Conservation (phyloP, 1,140 invertebrate species). For the Himalopsyche phryganea region DNA sequence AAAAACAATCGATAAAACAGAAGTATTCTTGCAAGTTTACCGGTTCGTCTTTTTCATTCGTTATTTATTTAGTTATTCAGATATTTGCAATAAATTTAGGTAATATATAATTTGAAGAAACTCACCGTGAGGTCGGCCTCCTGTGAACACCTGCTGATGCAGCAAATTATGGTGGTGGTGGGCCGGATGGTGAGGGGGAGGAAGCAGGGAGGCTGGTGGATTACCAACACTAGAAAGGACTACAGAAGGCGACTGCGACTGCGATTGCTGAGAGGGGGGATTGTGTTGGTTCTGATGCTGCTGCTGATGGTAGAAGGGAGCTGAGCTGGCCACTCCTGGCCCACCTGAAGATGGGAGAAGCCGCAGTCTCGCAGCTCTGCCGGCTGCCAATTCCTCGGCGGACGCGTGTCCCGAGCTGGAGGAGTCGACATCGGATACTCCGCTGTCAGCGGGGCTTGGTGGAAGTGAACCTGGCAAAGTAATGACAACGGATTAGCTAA, state of each 20-base stretch:
- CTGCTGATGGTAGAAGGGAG: slow-evolving; percentile 47
- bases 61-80: no score
- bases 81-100: no score
- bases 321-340: slow-evolving; percentile 39
- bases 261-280: slow-evolving; percentile 47
- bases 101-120: slow-evolving; percentile 20
- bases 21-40: no score
- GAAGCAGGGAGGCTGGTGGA: slow-evolving; percentile 41
- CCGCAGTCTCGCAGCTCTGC: slow-evolving; percentile 64
- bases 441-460: slow-evolving; percentile 94
- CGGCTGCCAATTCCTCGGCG: slow-evolving; percentile 71
- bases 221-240: slow-evolving; percentile 49
- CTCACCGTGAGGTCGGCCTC: slow-evolving; percentile 43
- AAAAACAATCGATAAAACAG: no score
- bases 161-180: slow-evolving; percentile 46
- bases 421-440: slow-evolving; percentile 94
- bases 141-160: slow-evolving; percentile 43
- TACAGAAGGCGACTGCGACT: slow-evolving; percentile 76
- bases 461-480: slow-evolving; percentile 76
- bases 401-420: slow-evolving; percentile 86
- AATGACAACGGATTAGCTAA: no score
- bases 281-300: slow-evolving; percentile 45
- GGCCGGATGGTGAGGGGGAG: slow-evolving; percentile 6
- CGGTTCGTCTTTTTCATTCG: no score
- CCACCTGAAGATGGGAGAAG: slow-evolving; percentile 20